Conservation (phyloP, 1,140 invertebrate genomes). For the Eulimnadia texana region DNA sequence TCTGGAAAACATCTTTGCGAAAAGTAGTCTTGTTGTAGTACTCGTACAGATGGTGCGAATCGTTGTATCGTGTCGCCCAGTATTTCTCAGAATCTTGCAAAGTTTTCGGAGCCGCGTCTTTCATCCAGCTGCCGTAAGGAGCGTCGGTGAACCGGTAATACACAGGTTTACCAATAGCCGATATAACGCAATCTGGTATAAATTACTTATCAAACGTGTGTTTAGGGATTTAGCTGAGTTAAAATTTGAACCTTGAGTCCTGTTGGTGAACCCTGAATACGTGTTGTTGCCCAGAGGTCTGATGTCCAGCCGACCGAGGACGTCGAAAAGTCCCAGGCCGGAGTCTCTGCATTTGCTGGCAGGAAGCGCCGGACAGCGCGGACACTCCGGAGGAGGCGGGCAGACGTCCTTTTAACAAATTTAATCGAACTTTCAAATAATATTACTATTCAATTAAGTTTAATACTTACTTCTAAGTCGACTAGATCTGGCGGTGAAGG, state of each 20-base stretch:
- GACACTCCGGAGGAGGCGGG: slow-evolving; percentile 38
- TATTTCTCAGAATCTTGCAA: slow-evolving; percentile 49
- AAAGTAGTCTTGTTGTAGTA: slow-evolving; percentile 58
- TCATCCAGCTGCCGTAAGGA: slow-evolving; percentile 62
- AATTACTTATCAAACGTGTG: slow-evolving; percentile 5
- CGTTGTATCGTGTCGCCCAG: slow-evolving; percentile 59
- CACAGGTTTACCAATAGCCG: slow-evolving; percentile 81
- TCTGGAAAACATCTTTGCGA: slow-evolving; percentile 26
- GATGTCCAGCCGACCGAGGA: slow-evolving; percentile 39
- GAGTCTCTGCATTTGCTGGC: slow-evolving; percentile 39
- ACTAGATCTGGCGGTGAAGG: slow-evolving; percentile 21
- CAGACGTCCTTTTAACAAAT: slow-evolving; percentile 48
- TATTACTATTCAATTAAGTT: background rate
- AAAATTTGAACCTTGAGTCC: slow-evolving; percentile 35
- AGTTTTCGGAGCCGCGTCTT: slow-evolving; percentile 51
- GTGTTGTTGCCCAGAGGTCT: slow-evolving; percentile 38
- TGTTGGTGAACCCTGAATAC: slow-evolving; percentile 39
- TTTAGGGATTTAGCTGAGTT: background rate
- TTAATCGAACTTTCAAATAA: too few relatives aligned
- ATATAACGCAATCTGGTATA: slow-evolving; percentile 63
- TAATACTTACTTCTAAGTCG: slow-evolving; percentile 8
- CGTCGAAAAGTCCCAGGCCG: slow-evolving; percentile 36
- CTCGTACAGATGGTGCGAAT: slow-evolving; percentile 54
- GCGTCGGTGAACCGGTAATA: slow-evolving; percentile 57
- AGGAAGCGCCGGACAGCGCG: slow-evolving; percentile 22